Conservation (phyloP, 2,888 invertebrate species). For the Willowsia nigromaculata region DNA sequence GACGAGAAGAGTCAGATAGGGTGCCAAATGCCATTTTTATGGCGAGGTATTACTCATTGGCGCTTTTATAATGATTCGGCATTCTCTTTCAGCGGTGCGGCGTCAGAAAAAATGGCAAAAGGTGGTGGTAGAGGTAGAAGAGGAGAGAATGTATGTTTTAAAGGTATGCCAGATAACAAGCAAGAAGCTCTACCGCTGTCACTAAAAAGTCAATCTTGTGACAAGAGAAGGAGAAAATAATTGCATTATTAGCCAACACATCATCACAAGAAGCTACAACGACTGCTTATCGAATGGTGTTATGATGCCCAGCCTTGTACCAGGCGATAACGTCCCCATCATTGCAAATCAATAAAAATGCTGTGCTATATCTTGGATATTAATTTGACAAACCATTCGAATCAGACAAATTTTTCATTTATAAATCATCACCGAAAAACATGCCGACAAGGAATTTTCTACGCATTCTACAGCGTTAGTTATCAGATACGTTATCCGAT, state of each 20-base stretch:
- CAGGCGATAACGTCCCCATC: background rate
- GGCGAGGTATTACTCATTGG: slow-evolving; percentile 7
- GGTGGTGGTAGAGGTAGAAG: background rate
- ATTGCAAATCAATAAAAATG: slow-evolving; percentile 25
- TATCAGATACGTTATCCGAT: background rate
- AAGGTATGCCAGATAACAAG: slow-evolving; percentile 45
- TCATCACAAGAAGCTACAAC: background rate
- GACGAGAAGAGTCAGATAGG: background rate
- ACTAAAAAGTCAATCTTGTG: slow-evolving; percentile 65
- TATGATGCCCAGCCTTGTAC: background rate
- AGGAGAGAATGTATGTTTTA: background rate
- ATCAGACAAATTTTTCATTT: background rate
- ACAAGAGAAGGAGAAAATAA: slow-evolving; percentile 60
- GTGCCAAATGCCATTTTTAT: slow-evolving; percentile 40
- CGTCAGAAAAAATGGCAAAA: background rate
- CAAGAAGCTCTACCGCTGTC: slow-evolving; percentile 42
- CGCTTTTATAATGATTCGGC: slow-evolving; percentile 49
- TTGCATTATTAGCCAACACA: slow-evolving; percentile 53
- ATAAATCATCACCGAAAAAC: background rate
- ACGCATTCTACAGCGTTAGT: background rate
- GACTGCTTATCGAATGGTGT: background rate
- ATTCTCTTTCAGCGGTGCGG: slow-evolving; percentile 37
- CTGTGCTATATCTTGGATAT: background rate
- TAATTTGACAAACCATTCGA: slow-evolving; percentile 34
- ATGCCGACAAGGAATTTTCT: background rate